These are phyloP conservation scores for Leucozona laternaria DNA, from an alignment of 2,888 invertebrate genomes.

Conservation along the genomic window DNA sequence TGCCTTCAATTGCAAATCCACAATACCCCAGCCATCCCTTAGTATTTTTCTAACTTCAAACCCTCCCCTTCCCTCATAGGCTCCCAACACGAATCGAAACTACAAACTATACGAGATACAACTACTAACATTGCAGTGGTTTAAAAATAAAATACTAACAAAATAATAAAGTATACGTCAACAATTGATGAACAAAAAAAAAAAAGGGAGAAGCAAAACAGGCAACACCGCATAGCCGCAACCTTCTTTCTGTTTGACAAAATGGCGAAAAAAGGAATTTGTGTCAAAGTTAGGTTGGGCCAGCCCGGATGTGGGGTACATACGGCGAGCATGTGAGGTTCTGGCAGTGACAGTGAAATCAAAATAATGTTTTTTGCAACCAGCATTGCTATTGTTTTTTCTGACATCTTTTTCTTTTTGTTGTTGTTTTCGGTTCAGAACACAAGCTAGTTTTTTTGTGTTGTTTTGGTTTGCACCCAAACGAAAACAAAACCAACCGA, in stretches of 20 bases:
- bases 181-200: constrained; percentile 28
- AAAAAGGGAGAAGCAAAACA: not conserved
- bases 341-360: constrained; percentile 34
- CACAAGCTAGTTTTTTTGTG: not conserved
- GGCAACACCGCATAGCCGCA: not conserved
- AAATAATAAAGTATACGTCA: constrained; percentile 34
- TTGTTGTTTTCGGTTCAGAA: not conserved
- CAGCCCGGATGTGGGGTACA: not conserved
- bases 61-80: not conserved
- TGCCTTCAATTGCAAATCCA: constrained; percentile 13
- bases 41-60: not conserved
- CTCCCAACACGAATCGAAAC: not conserved
- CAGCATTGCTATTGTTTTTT: constrained; percentile 13
- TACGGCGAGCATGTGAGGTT: not conserved
- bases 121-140: constrained; percentile 44
- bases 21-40: constrained; percentile 11
- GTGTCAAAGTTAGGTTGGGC: not conserved
- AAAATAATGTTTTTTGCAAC: constrained; percentile 20
- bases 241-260: constrained; percentile 27
- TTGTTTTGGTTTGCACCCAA: not conserved
- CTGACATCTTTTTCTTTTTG: not conserved
- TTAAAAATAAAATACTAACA: constrained; percentile 50
- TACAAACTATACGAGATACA: not conserved
- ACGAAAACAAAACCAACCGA: constrained; percentile 1
- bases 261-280: constrained; percentile 4